A percentile compares a stretch with the other conserved stretches of the same genome.
phyloP scores from a whole-genome alignment of 1,140 invertebrate species.

The Pectinophora gossypiella region DNA sequence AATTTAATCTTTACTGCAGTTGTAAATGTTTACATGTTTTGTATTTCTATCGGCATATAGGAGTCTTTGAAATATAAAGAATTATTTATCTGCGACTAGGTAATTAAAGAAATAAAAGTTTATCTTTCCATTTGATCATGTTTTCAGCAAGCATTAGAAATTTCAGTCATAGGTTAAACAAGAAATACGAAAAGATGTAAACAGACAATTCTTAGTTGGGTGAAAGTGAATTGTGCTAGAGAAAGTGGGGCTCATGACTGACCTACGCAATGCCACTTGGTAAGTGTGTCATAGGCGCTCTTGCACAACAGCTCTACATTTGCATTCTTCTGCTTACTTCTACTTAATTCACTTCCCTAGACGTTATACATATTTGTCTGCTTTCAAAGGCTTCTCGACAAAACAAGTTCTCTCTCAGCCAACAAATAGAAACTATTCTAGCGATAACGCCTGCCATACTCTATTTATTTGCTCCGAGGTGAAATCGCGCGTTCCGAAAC shows the following conservation, averaged over 20 bases:
- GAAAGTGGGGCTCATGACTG: slow-evolving; percentile 57
- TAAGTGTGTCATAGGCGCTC: slow-evolving; percentile 42
- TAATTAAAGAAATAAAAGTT: no score
- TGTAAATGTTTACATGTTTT: not conserved
- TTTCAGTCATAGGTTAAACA: no score
- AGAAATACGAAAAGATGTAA: not conserved
- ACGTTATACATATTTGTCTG: no score
- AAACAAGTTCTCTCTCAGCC: no score
- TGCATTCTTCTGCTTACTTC: slow-evolving; percentile 15
- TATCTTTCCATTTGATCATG: no score
- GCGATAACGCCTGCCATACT: no score
- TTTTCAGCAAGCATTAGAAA: no score
- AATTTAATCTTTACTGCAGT: not conserved
- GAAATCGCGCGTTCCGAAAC: not conserved
- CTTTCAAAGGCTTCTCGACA: no score
- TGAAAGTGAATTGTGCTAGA: slow-evolving; percentile 56
- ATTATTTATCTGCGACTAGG: no score
- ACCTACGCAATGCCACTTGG: slow-evolving; percentile 56
- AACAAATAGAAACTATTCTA: no score
- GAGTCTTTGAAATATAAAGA: no score
- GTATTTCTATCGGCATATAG: not conserved
- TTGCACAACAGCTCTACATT: slow-evolving; percentile 43
- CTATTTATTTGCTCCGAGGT: not conserved
- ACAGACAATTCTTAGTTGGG: slow-evolving; percentile 10
- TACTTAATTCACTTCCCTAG: no score